These are phyloP conservation scores for Gymnothorax javanicus DNA, from an alignment of 2,797 vertebrate species.

Conservation along the genomic window DNA sequence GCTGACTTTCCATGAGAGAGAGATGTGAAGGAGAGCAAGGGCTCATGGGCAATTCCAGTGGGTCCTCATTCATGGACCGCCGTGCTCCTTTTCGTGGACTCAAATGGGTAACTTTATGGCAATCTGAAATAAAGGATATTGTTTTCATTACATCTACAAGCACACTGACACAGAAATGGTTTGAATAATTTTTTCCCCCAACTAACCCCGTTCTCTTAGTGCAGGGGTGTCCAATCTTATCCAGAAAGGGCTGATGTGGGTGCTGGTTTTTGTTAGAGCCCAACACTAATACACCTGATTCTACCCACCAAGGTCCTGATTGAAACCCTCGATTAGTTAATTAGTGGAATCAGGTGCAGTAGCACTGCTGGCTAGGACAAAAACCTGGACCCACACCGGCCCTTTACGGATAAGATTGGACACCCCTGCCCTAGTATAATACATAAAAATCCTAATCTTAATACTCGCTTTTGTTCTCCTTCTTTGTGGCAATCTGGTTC, in stretches of 20 bases:
- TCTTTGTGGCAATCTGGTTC: constrained; percentile 87
- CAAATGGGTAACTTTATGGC: constrained; percentile 69
- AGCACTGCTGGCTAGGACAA: no score
- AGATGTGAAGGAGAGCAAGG: constrained; percentile 73
- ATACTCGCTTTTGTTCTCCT: constrained; percentile 73
- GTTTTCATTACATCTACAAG: neutral
- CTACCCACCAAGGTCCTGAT: no score
- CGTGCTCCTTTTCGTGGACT: constrained; percentile 62
- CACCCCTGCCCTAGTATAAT: no score
- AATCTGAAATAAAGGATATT: constrained; percentile 64
- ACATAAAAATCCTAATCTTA: neutral
- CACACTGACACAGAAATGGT: neutral
- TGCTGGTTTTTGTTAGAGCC: no score
- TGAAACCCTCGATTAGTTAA: no score
- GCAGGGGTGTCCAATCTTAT: no score
- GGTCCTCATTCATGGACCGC: constrained; percentile 56
- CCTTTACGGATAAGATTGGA: no score
- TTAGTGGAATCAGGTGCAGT: no score
- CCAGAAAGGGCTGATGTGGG: no score
- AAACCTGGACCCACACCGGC: no score
- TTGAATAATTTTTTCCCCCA: neutral
- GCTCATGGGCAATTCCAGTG: constrained; percentile 80
- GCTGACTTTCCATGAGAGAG: constrained; percentile 70
- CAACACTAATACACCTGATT: no score
- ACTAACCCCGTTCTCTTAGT: no score